These are phyloP conservation scores for Ivindomyrus marchei DNA, from an alignment of 2,113 vertebrate species.

Conservation along the genomic window DNA sequence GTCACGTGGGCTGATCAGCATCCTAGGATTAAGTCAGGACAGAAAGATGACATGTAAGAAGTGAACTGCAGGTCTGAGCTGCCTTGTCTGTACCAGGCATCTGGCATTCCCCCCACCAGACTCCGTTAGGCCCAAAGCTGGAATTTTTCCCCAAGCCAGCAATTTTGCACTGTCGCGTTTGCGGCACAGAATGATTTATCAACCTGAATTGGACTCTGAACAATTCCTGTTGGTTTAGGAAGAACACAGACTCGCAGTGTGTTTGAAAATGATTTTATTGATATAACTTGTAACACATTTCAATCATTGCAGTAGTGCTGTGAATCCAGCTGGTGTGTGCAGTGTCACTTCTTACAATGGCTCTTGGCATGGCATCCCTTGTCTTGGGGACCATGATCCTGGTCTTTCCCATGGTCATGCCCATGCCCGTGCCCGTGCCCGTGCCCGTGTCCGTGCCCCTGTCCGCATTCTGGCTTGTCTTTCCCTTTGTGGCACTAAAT, in stretches of 20 bases:
- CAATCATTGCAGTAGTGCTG: background rate
- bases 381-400: background rate
- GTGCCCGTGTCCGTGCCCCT: rapidly evolving
- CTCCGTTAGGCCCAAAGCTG: background rate
- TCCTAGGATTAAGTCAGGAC: background rate
- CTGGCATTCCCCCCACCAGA: background rate
- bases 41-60: background rate
- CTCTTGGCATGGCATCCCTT: background rate
- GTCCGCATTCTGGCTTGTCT: background rate
- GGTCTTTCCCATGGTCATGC: rapidly evolving
- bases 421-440: background rate
- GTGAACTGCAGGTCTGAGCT: background rate
- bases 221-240: background rate
- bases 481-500: background rate
- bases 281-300: background rate
- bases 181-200: background rate
- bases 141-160: background rate
- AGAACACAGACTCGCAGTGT: background rate
- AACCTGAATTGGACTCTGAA: background rate
- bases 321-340: background rate
- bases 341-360: background rate
- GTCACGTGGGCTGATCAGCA: background rate
- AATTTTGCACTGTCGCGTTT: background rate
- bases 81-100: too few species aligned
- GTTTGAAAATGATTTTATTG: background rate